These are phyloP conservation scores for Gephyroberyx darwinii DNA, from an alignment of 2,797 vertebrate genomes.

Conservation along the genomic window DNA sequence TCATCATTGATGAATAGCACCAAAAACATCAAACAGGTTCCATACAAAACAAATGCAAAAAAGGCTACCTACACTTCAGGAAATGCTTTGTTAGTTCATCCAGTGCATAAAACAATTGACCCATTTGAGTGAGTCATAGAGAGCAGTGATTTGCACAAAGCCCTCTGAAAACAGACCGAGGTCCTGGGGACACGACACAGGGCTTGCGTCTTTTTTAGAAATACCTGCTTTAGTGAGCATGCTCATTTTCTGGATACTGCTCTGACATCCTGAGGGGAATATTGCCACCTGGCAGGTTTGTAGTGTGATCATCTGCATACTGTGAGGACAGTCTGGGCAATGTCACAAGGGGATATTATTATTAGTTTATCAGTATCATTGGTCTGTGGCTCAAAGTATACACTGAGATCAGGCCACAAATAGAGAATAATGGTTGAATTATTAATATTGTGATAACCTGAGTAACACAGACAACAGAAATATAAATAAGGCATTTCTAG, in stretches of 20 bases:
- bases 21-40: neutral
- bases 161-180: slow-evolving; percentile 30
- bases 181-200: slow-evolving; percentile 19
- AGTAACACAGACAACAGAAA: neutral
- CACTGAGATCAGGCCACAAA: neutral
- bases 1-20: no score
- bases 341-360: slow-evolving; percentile 20
- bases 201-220: slow-evolving; percentile 48
- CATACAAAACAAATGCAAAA: neutral
- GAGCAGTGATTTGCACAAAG: slow-evolving; percentile 39
- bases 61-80: neutral
- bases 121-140: slow-evolving; percentile 36
- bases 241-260: slow-evolving; percentile 54
- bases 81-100: neutral
- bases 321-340: slow-evolving; percentile 61
- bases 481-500: neutral
- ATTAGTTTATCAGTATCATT: slow-evolving; percentile 14
- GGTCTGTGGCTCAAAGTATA: neutral
- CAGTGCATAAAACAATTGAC: slow-evolving; percentile 26
- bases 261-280: slow-evolving; percentile 54
- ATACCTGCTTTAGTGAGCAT: slow-evolving; percentile 41
- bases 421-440: neutral
- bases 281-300: slow-evolving; percentile 65
- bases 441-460: neutral
- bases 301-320: slow-evolving; percentile 35